Base-by-base conservation (phyloP, 2,888 invertebrate genomes). In the Apotomis capreana region DNA sequence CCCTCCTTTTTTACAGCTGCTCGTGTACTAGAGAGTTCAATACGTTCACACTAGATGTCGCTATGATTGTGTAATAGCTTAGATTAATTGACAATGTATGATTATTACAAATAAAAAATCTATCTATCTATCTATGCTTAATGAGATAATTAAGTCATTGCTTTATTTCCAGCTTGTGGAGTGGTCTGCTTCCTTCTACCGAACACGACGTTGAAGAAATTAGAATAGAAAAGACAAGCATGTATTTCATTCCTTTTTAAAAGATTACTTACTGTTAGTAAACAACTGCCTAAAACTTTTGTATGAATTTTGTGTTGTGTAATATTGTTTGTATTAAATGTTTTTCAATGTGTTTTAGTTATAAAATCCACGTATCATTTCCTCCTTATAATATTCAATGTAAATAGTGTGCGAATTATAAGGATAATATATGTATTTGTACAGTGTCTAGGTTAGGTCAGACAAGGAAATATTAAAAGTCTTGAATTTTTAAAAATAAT, bases 191-290 rank as follows among this genome's bases (percentile, higher is more conserved):
- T 86, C 77, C 77, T 92, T 44, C 75, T 92, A n/a, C 92, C 92
- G 49, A 90, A 91, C 72, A 93, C 93, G 37, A 92, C 88, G 5
- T 77, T 93, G 76, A 92, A 92, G 80, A 93, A 90, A 83, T 80
- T 93, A 70, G 88, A 90, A 78, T 92, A 84, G 36, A 12, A n/a
- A 26, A 26, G 26, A 26, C 26, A 2, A 26, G 26, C 26, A 26
- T 26, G 26, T 26, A 26, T 26, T 26, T 26, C 1, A 26, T 26
- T 26, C 26, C 26, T 26, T 26, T 26, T 2, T 26, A 26, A 2
- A 26, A 26, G 26, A 26, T 26, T 26, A 26, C 26, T 26, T 26
- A 26, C 26, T 26, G 26, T 26, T 26, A 26, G 26, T 26, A 26
- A 26, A 26, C 26, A 6, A 55, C 64, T 65, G 65, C 65, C 65